phyloP scores from a whole-genome alignment of 2,888 invertebrate species.

The Drosophila anomalata region DNA sequence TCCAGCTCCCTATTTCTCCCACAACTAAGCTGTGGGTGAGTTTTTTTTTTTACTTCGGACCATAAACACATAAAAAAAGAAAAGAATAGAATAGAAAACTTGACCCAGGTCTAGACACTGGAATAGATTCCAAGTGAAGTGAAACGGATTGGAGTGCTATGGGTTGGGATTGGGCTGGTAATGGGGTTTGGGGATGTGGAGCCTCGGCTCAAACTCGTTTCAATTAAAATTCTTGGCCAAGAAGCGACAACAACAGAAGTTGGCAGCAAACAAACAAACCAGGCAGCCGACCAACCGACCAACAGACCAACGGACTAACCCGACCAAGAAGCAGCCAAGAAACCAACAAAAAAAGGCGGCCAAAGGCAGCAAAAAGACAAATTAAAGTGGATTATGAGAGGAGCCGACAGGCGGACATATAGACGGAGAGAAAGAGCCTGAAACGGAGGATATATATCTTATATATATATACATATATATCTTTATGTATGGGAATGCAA shows the following conservation, averaged over 20 bases:
- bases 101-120: slow-evolving; percentile 67
- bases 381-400: slow-evolving; percentile 77
- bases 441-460: slow-evolving; percentile 27
- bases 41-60: slow-evolving; percentile 17
- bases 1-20: not conserved
- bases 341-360: slow-evolving; percentile 30
- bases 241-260: slow-evolving; percentile 53
- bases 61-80: slow-evolving; percentile 13
- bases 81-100: slow-evolving; percentile 32
- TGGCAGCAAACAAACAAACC: slow-evolving; percentile 47
- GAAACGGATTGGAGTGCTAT: slow-evolving; percentile 28
- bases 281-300: slow-evolving; percentile 18
- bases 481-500: slow-evolving; percentile 39
- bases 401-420: slow-evolving; percentile 32
- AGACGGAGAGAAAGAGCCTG: slow-evolving; percentile 3
- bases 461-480: slow-evolving; percentile 16
- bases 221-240: slow-evolving; percentile 77
- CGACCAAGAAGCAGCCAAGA: slow-evolving; percentile 33
- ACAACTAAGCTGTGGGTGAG: not conserved
- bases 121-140: slow-evolving; percentile 28
- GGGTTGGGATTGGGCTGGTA: slow-evolving; percentile 13
- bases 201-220: slow-evolving; percentile 69
- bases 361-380: slow-evolving; percentile 69
- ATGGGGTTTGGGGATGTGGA: slow-evolving; percentile 9
- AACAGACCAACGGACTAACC: slow-evolving; percentile 16